phyloP scores from a whole-genome alignment of 2,888 invertebrate species.

The Lydus trimaculatus region DNA sequence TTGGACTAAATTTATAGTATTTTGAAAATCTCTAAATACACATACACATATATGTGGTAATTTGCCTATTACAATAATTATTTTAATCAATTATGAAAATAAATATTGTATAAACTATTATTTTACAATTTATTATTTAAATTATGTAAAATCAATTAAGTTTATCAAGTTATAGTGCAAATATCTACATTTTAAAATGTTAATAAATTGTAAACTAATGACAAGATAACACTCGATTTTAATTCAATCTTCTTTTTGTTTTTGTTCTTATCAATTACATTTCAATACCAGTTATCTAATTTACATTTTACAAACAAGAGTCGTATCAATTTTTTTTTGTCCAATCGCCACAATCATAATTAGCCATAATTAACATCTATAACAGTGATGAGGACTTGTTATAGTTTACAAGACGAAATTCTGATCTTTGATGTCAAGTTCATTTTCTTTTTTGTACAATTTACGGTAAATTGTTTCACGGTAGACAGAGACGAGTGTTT shows the following conservation, averaged over 20 bases:
- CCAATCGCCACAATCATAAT: background rate
- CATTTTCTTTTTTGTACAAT: no score
- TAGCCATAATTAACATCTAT: no score
- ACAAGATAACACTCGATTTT: background rate
- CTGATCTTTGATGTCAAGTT: no score
- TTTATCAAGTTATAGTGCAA: background rate
- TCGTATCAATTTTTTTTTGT: background rate
- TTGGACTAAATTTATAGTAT: background rate
- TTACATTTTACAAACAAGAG: background rate
- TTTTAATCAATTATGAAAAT: background rate
- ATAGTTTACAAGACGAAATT: no score
- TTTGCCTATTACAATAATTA: background rate
- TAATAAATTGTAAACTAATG: background rate
- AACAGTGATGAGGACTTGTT: no score
- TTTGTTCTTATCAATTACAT: constrained; percentile 1
- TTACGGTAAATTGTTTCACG: no score
- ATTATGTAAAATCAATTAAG: background rate
- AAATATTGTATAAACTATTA: background rate
- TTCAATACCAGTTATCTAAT: background rate
- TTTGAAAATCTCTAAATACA: background rate
- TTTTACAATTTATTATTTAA: background rate
- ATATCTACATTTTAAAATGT: background rate
- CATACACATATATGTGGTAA: no score
- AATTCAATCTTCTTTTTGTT: background rate
- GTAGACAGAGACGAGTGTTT: no score